A percentile compares a stretch with the other conserved stretches of the same genome.
Evolutionary conservation across 2,797 vertebrate species (phyloP).

Genomic region (Rhinophrynus dorsalis): DNA sequence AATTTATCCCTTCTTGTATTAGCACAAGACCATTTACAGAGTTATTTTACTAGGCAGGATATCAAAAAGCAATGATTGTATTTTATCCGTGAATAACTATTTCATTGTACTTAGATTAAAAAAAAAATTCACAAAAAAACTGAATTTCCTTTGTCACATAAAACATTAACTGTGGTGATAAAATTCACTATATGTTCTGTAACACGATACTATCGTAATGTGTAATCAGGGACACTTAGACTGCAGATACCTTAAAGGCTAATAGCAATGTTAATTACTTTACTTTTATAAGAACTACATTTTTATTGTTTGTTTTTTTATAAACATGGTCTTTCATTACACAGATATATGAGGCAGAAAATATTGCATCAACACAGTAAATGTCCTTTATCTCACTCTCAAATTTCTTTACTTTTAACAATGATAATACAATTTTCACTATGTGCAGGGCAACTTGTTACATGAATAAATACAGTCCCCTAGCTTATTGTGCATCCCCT

Average conservation of each 20-base stretch:
- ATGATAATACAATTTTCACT: conserved; percentile 29
- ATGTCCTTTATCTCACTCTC: conserved; percentile 28
- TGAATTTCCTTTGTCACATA: too few relatives aligned
- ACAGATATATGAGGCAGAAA: conserved; percentile 44
- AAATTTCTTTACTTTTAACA: conserved; percentile 25
- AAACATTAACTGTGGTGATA: too few relatives aligned
- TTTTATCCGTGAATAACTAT: too few relatives aligned
- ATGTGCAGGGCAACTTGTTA: conserved; percentile 21
- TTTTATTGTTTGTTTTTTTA: conserved; percentile 14
- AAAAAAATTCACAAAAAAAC: too few relatives aligned
- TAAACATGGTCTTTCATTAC: conserved; percentile 26
- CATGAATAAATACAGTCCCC: too few relatives aligned
- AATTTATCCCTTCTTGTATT: neutral
- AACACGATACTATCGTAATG: neutral
- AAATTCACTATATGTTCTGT: too few relatives aligned
- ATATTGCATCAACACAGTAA: conserved; percentile 33
- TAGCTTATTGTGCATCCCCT: too few relatives aligned
- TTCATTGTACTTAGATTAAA: too few relatives aligned
- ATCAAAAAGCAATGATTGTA: too few relatives aligned
- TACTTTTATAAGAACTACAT: too few relatives aligned
- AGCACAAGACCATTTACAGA: too few relatives aligned
- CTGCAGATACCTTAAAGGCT: conserved; percentile 15
- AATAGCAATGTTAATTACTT: neutral
- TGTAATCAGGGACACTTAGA: neutral
- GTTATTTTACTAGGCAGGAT: too few relatives aligned